Conservation (phyloP, 2,888 invertebrate genomes). For the Coecobrya sp. region DNA sequence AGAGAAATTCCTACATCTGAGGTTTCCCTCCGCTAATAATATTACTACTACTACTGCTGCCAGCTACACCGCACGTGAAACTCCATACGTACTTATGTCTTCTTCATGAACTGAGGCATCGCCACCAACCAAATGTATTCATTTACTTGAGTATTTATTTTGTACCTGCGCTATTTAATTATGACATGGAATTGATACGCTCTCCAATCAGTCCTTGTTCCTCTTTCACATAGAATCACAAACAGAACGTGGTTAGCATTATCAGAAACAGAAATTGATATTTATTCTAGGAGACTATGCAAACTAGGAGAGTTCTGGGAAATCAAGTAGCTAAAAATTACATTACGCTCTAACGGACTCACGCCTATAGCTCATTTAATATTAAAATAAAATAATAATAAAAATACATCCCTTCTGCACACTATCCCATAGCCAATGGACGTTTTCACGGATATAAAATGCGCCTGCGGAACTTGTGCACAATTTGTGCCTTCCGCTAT, state of each 20-base stretch:
- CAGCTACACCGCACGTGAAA: background rate
- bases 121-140: background rate
- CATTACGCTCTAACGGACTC: conserved; percentile 11
- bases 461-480: background rate
- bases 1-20: conserved; percentile 57
- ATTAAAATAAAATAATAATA: conserved; percentile 25
- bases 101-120: conserved; percentile 2
- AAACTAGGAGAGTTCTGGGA: background rate
- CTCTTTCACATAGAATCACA: background rate
- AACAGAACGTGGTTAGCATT: conserved; percentile 1
- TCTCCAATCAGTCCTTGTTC: conserved; percentile 16
- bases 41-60: background rate
- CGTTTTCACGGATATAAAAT: background rate
- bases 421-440: background rate
- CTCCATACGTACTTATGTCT: background rate
- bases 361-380: conserved; percentile 40
- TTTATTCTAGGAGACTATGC: background rate
- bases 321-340: conserved; percentile 49
- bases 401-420: background rate
- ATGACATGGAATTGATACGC: conserved; percentile 1
- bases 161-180: conserved; percentile 22
- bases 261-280: background rate
- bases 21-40: conserved; percentile 43
- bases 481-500: background rate
- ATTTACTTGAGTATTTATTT: conserved; percentile 30